Evolutionary conservation across 2,113 vertebrate genomes (phyloP).

Genomic region (Aythya baeri): DNA sequence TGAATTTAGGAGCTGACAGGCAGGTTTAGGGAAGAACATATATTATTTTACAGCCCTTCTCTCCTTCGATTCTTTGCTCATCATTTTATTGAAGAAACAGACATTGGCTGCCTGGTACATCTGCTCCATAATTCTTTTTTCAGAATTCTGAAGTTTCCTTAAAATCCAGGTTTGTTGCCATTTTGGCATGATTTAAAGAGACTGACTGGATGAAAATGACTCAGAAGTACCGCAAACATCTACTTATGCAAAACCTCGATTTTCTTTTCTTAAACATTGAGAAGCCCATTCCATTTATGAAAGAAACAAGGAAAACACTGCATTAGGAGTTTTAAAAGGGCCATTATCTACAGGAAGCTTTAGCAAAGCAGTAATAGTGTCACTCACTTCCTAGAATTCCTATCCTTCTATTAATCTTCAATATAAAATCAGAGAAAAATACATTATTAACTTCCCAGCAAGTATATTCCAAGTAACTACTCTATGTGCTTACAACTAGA

Average conservation of each 20-base stretch:
- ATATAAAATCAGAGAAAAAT: neutral
- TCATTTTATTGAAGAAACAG: slow-evolving; percentile 4
- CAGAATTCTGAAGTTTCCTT: neutral
- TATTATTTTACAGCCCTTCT: neutral
- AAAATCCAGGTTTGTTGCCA: slow-evolving; percentile 4
- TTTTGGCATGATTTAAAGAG: slow-evolving; percentile 9
- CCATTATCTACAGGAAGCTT: neutral
- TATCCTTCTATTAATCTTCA: neutral
- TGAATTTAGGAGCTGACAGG: neutral
- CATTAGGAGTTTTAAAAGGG: neutral
- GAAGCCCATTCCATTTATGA: neutral
- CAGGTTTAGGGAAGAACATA: neutral
- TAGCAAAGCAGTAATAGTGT: neutral
- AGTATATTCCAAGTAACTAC: neutral
- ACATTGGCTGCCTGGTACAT: neutral
- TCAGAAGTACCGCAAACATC: neutral
- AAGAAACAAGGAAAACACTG: slow-evolving; percentile 5
- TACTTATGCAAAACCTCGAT: neutral
- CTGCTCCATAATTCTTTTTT: neutral
- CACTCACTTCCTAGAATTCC: neutral
- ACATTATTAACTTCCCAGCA: neutral
- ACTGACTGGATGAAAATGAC: neutral
- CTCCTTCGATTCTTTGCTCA: neutral
- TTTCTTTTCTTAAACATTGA: neutral
- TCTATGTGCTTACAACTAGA: neutral